Evolutionary conservation across 2,888 invertebrate species (phyloP).

Genomic region (Hydriomena furcata): DNA sequence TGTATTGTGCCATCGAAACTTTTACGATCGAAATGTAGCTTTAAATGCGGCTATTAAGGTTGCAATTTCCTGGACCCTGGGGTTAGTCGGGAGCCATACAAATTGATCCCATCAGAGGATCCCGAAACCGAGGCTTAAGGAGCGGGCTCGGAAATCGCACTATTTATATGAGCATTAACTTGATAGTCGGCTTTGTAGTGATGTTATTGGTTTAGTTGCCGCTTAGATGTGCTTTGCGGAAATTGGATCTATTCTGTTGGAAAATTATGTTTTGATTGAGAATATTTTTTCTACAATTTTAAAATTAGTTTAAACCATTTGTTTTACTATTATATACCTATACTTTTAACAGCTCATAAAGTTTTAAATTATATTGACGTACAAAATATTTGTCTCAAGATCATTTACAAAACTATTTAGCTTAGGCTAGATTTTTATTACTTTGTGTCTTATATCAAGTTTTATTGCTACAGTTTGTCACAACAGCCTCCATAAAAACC

Average conservation of each 20-base stretch:
- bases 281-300: background rate
- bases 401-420: no score
- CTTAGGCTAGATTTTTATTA: slow-evolving; percentile 5
- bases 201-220: slow-evolving; percentile 41
- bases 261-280: slow-evolving; percentile 23
- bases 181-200: slow-evolving; percentile 52
- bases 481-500: slow-evolving; percentile 37
- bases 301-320: no score
- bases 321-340: no score
- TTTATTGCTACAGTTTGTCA: slow-evolving; percentile 16
- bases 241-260: slow-evolving; percentile 24
- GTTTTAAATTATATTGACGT: no score
- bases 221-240: slow-evolving; percentile 23
- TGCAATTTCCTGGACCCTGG: slow-evolving; percentile 47
- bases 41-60: slow-evolving; percentile 53
- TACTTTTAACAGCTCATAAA: no score
- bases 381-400: no score
- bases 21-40: slow-evolving; percentile 51
- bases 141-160: slow-evolving; percentile 58
- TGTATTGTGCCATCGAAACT: slow-evolving; percentile 59
- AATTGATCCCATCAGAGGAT: slow-evolving; percentile 67
- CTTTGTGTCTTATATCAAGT: slow-evolving; percentile 4
- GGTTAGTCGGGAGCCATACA: slow-evolving; percentile 65
- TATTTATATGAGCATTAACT: slow-evolving; percentile 64
- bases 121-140: slow-evolving; percentile 46